A percentile compares a stretch with the other conserved stretches of the same genome.
These are phyloP conservation scores for Himalopsyche tibetana DNA, from an alignment of 2,888 invertebrate genomes.

Conservation along the genomic window DNA sequence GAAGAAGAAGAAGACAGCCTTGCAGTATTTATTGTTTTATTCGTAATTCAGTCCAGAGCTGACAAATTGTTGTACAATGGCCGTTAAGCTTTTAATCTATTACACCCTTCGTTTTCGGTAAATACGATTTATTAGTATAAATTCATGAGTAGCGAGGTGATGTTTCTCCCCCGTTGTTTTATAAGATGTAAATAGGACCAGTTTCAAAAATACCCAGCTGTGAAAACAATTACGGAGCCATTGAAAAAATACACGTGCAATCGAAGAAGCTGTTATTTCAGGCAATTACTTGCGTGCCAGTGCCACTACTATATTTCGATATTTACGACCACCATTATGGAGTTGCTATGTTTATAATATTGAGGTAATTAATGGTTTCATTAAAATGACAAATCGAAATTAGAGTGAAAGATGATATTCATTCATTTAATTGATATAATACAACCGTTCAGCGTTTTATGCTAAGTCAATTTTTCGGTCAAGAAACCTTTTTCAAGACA, in stretches of 20 bases:
- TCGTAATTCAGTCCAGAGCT: too few species aligned
- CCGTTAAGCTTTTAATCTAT: too few species aligned
- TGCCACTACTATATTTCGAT: neutral
- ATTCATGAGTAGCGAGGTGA: neutral
- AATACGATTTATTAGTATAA: neutral
- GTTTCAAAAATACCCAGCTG: constrained; percentile 11
- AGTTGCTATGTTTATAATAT: neutral
- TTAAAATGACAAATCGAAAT: neutral
- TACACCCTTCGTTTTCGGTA: neutral
- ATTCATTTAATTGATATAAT: too few species aligned
- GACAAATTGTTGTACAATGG: too few species aligned
- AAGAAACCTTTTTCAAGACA: too few species aligned
- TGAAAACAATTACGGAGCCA: constrained; percentile 5
- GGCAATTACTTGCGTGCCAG: neutral
- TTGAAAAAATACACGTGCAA: constrained; percentile 30
- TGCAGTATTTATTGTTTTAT: too few species aligned
- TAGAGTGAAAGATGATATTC: too few species aligned
- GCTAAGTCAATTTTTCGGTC: too few species aligned
- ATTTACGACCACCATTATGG: neutral
- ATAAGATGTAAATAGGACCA: constrained; percentile 34
- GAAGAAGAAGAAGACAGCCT: too few species aligned
- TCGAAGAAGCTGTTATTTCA: constrained; percentile 21
- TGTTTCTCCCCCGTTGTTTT: constrained; percentile 15
- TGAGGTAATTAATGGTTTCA: neutral
- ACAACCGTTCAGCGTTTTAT: too few species aligned